Base-by-base conservation (phyloP, 2,113 vertebrate genomes). In the Buteo buteo region DNA sequence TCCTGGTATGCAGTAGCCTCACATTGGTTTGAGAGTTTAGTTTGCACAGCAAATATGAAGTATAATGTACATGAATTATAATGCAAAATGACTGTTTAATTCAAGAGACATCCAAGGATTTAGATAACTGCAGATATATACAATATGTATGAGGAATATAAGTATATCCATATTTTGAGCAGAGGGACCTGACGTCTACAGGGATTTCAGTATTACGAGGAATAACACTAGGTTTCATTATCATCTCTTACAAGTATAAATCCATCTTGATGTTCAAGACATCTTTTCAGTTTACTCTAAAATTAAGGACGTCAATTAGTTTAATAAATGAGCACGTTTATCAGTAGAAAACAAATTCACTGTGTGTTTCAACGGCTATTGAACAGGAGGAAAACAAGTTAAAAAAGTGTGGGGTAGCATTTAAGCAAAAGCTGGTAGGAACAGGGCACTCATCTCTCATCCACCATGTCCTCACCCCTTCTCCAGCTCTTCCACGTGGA, bases 61-160 rank as follows among this genome's bases (percentile, higher is more conserved):
- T 61, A 76, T 80, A 84, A 94, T 45, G 66, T 88, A 90, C 82
- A 93, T 78, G 71, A 87, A 96, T 90, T 91, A 93, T 85, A 94
- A 94, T 91, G 74, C 74, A 95, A 91, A 95, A 89, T 1, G 64
- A 69, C 89, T 97, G 61, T 67, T 90, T 93, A 95, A 95, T 96
- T 96, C 95, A 95, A 91, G 73, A 93, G 71, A 91, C 77, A 89
- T 55, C 25, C 66, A 94, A 97, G 82, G 82, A 80, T 73, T 97
- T 86, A 82, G 91, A 86, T 93, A 84, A 83, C 80, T 90, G 79
- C 71, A 93, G 84, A 88, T 91, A 73, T 50, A 91, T 95, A 77
- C 71, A 93, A 87, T 95, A 95, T 95, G 81, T 79, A 95, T 93
- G 94, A 95, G 91, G 71, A 95, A 83, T 79, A 36, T 65, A 96